A percentile compares a stretch with the other conserved stretches of the same genome.
phyloP scores from a whole-genome alignment of 2,888 invertebrate species.

The Athalia circularis region DNA sequence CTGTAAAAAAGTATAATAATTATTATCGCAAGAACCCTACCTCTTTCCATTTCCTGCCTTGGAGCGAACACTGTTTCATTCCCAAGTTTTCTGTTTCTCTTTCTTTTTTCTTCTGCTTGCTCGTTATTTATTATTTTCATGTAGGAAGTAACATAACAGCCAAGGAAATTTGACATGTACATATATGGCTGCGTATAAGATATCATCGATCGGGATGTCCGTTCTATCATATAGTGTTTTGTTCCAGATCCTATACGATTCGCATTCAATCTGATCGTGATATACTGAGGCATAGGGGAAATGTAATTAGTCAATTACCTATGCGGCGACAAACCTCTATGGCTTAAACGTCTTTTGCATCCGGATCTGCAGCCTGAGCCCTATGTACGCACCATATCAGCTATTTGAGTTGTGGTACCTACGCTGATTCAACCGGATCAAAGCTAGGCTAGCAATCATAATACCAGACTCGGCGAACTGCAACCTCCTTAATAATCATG shows the following conservation, averaged over 20 bases:
- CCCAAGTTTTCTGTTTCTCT: background rate
- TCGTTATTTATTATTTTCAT: background rate
- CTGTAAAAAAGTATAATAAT: background rate
- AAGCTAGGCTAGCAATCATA: conserved; percentile 27
- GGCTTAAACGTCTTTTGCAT: background rate
- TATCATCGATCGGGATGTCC: too few species aligned
- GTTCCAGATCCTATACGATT: too few species aligned
- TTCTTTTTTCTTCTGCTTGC: background rate
- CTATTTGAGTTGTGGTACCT: background rate
- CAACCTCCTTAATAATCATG: background rate
- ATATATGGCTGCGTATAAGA: too few species aligned
- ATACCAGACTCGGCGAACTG: conserved; percentile 30
- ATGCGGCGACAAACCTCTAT: conserved; percentile 1
- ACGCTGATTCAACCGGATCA: conserved; percentile 21
- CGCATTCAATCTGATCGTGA: too few species aligned
- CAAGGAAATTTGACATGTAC: too few species aligned
- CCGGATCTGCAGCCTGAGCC: conserved; percentile 5
- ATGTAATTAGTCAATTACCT: conserved; percentile 17
- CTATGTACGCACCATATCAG: background rate
- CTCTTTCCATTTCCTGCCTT: too few species aligned
- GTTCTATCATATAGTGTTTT: too few species aligned
- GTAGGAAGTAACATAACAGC: too few species aligned
- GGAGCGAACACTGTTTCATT: too few species aligned
- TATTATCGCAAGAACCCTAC: background rate
- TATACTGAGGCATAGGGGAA: background rate